Base-by-base conservation (phyloP, 2,113 vertebrate genomes). In the Vulpes lagopus region DNA sequence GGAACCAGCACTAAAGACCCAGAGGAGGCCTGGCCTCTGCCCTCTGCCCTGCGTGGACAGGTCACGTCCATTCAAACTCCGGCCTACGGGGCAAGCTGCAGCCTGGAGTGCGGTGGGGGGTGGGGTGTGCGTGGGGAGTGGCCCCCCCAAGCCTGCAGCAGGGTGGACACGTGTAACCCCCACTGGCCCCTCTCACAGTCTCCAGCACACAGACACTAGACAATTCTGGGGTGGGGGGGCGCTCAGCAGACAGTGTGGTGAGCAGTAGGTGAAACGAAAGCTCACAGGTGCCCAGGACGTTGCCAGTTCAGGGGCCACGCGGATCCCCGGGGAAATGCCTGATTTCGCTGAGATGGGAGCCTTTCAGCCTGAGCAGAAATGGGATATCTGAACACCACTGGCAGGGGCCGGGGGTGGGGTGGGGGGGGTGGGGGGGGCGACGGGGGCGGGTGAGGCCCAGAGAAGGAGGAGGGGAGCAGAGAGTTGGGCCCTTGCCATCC, bases 331-430 rank as follows among this genome's bases (percentile, higher is more conserved):
- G 27, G 27, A 57, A 15, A 53, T 17, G 17, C 14, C 23, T 8
- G 4, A 32, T 4, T 49, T 82, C 1, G 0, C 81, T 10, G 19
- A 89, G 43, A 9, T 59, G 51, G 57, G 73, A 91, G 22, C 86
- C 14, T 20, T 1, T 11, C 59, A 23, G 17, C 17, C 67, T 2
- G 17, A 59, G 49, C 55, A 78, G 57, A 8, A 14, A 17, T 3
- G n/a, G 32, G 86, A 2, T 2, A 0, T 25, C 59, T n/a, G 49
- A 64, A n/a, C 30, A 49, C 51, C 11, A 0, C 30, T 15, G 51
- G 4, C 43, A 43, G 22, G 4, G 3, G 7, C 3, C 14, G 8
- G 49, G 2, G 2, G n/a, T n/a, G 17, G 10, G n/a, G 8, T 43
- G 83, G 15, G 15, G 59, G 11, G 2, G 2, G 35, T 2, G 25